Conservation (phyloP, 1,140 invertebrate genomes). For the Drosophila sulfurigaster region DNA sequence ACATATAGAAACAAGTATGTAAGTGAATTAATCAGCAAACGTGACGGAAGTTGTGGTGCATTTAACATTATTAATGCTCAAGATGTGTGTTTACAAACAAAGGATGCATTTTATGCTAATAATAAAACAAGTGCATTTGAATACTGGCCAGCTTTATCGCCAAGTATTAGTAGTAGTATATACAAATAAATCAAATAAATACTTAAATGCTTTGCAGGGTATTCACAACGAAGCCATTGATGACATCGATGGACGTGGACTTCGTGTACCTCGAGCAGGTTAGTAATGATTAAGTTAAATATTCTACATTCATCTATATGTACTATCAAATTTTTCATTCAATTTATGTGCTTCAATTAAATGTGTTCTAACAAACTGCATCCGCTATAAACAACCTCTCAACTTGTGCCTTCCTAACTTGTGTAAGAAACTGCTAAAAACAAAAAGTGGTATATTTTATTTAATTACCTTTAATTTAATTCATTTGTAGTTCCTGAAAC, state of each 20-base stretch:
- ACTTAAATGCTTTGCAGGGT: conserved; percentile 29
- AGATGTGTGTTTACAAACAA: conserved; percentile 9
- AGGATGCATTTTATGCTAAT: not conserved
- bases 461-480: conserved; percentile 8
- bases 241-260: conserved; percentile 34
- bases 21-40: conserved; percentile 33
- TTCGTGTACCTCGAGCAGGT: conserved; percentile 60
- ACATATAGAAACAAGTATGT: not conserved
- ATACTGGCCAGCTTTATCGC: not conserved
- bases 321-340: conserved; percentile 22
- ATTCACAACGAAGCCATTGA: conserved; percentile 53
- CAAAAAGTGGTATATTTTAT: not conserved
- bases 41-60: conserved; percentile 25
- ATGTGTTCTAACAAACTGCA: conserved; percentile 19
- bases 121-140: not conserved
- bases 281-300: conserved; percentile 30
- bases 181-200: not conserved
- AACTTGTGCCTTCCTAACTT: conserved; percentile 4
- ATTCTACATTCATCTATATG: not conserved
- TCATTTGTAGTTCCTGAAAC: conserved; percentile 72
- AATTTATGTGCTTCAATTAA: conserved; percentile 36
- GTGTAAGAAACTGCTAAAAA: conserved; percentile 13
- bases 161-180: too few relatives aligned
- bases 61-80: not conserved
- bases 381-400: conserved; percentile 3